Evolutionary conservation across 2,888 invertebrate species (phyloP), one percentile per base, ranked within the genome.

Genomic region (Brassicogethes aeneus): DNA sequence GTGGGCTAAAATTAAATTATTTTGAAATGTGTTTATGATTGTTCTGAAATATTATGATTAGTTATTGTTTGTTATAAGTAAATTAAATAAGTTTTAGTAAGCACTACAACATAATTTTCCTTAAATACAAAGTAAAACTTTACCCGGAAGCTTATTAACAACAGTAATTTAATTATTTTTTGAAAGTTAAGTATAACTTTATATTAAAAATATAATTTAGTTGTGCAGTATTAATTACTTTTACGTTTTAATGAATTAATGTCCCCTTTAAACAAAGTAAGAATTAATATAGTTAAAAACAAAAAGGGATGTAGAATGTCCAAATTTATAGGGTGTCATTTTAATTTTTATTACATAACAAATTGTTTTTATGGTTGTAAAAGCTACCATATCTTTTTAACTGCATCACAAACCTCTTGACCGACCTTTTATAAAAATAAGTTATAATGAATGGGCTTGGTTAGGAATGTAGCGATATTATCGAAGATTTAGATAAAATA

Each of bases 401-500:
- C 23, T 23, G 5, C 5, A 23, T 10, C 23, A 23, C 23, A n/a
- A n/a, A n/a, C n/a, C n/a, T n/a, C n/a, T n/a, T n/a, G 36, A 30
- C 39, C 15, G 34, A 16, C 17, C 37, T 38, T 37, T 37, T 16
- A 17, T 15, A 42, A 39, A 43, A 43, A n/a, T n/a, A 40, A 40
- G 33, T 10, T 37, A 30, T 43, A 43, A 43, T 40, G 43, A 40
- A 43, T 40, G 40, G 17, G 17, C 34, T 29, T 29, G 16, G 23
- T 32, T 23, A 13, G 37, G 43, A 40, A 43, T 43, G 43, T 37
- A 31, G 34, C 31, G 44, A 44, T 44, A 38, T 34, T 44, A 44
- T 44, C 44, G 44, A 16, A 41, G 44, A 44, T 44, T 41, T 41
- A 44, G 44, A 44, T 44, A 44, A 38, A 37, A 44, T 44, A 41